phyloP scores from a whole-genome alignment of 30 jellyfish, hydroid and myxozoan genomes.

The Turritopsis rubra region DNA sequence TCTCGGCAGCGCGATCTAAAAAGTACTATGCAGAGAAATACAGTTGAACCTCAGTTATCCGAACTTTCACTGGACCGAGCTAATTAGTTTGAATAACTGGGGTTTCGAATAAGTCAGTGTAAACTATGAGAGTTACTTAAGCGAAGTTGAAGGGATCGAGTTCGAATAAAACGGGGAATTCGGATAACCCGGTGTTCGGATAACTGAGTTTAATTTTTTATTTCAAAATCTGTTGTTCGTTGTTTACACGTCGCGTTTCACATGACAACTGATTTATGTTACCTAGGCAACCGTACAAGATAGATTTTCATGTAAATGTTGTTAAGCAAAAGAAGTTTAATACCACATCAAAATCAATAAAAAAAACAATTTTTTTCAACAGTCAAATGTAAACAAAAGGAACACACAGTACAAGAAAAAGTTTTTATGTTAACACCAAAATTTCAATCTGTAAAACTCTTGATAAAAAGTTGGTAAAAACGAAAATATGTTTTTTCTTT shows the following conservation, averaged over 20 bases:
- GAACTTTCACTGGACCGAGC: no score
- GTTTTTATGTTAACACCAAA: not conserved
- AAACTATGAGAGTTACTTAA: no score
- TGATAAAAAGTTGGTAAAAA: not conserved
- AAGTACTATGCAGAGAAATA: no score
- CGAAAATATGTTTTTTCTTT: not conserved
- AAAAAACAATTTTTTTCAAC: not conserved
- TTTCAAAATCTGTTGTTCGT: no score
- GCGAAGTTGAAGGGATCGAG: no score
- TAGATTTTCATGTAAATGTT: not conserved
- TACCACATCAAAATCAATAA: not conserved
- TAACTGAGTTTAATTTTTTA: no score
- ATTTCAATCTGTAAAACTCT: not conserved
- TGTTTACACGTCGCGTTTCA: not conserved
- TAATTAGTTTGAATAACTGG: no score
- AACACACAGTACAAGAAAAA: not conserved
- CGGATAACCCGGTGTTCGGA: no score
- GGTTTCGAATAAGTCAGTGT: no score
- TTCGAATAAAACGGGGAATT: no score
- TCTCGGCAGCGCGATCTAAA: no score
- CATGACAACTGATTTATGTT: not conserved
- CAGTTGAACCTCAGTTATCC: no score
- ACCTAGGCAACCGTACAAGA: not conserved
- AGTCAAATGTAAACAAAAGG: not conserved
- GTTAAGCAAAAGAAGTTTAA: not conserved